Conservation (phyloP, 2,888 invertebrate species). For the Ichneumoninae sp. region DNA sequence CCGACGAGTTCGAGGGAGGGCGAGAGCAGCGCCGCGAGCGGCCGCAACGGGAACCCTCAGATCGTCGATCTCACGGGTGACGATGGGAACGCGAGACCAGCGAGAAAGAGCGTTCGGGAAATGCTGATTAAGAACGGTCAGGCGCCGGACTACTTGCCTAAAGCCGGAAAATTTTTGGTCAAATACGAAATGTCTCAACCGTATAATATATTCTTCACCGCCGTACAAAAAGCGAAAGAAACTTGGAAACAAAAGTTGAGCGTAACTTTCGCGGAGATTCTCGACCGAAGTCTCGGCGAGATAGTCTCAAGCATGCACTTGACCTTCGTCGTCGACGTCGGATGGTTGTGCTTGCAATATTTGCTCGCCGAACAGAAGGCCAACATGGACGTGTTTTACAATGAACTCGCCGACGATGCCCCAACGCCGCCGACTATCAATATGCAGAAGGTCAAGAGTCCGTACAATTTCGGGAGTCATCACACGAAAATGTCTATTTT, state of each 20-base stretch:
- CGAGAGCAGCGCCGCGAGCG: constrained; percentile 25
- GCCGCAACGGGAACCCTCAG: not conserved
- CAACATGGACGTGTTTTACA: constrained; percentile 75
- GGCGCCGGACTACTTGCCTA: constrained; percentile 86
- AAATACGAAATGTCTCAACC: constrained; percentile 89
- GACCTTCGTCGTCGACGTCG: constrained; percentile 96
- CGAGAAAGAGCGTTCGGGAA: constrained; percentile 59
- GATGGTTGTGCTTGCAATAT: constrained; percentile 95
- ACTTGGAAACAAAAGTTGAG: constrained; percentile 89
- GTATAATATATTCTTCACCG: constrained; percentile 91
- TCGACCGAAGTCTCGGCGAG: constrained; percentile 91
- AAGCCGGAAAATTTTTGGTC: constrained; percentile 87
- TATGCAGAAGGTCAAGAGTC: constrained; percentile 73
- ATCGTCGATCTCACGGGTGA: not conserved
- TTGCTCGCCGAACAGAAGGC: constrained; percentile 89
- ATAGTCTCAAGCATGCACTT: constrained; percentile 92
- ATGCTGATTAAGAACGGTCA: constrained; percentile 82
- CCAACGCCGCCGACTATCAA: constrained; percentile 75
- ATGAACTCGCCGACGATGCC: constrained; percentile 46
- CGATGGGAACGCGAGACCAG: not conserved
- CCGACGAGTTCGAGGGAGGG: constrained; percentile 44
- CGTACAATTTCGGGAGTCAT: constrained; percentile 77
- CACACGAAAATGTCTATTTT: constrained; percentile 93
- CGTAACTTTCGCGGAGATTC: constrained; percentile 91
- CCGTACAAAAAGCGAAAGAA: constrained; percentile 87